Percentiles rank a stretch among this genome's conserved stretches.
These are phyloP conservation scores for Catostomus latipinnis DNA, from an alignment of 2,797 vertebrate genomes.

Conservation along the genomic window DNA sequence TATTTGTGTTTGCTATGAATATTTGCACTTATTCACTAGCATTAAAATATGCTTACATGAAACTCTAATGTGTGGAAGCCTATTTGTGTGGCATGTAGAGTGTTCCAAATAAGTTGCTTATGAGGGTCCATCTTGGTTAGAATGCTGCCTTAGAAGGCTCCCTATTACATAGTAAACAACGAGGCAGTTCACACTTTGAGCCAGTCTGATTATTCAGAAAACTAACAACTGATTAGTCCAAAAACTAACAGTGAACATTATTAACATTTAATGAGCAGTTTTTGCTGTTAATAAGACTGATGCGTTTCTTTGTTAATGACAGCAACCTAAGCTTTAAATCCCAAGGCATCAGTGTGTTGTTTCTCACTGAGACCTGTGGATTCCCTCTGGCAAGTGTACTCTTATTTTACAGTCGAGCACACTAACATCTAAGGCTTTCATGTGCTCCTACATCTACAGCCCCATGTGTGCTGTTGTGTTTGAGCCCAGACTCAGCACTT, in stretches of 20 bases:
- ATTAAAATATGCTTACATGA: no score
- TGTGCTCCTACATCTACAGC: conserved; percentile 37
- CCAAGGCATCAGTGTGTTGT: neutral
- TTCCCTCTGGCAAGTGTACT: conserved; percentile 19
- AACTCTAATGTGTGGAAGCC: no score
- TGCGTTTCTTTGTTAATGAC: conserved; percentile 6
- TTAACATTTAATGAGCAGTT: conserved; percentile 33
- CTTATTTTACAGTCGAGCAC: conserved; percentile 38
- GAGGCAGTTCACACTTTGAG: no score
- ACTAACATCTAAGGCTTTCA: conserved; percentile 41
- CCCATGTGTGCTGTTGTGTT: conserved; percentile 46
- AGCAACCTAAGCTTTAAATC: neutral
- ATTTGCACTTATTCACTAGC: no score
- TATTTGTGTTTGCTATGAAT: no score
- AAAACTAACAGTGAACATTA: conserved; percentile 26
- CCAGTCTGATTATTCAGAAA: neutral
- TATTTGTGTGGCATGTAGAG: no score
- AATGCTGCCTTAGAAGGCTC: no score
- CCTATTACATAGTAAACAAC: no score
- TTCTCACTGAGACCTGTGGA: conserved; percentile 7
- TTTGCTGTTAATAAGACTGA: conserved; percentile 12
- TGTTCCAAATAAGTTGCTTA: no score
- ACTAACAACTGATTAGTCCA: conserved; percentile 11
- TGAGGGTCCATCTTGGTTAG: no score
- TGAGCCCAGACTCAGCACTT: conserved; percentile 59